Base-by-base conservation (phyloP, 2,888 invertebrate genomes). In the Ophion ellenae region DNA sequence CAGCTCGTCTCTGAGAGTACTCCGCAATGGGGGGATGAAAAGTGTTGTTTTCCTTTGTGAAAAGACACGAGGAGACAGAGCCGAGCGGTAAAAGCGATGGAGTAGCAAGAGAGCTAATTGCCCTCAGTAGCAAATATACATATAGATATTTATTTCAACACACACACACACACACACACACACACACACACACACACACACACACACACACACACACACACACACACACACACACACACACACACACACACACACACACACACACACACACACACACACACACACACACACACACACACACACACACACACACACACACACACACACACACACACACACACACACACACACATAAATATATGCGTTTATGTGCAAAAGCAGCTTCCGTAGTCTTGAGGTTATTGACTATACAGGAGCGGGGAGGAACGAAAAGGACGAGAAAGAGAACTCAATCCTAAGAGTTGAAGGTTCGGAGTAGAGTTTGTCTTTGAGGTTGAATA, bases 21-120 rank as follows among this genome's bases (percentile, higher is more conserved):
- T 63, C 71, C 36, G 67, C 73, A 40, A 24, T 70, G 69, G 53
- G 53, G 70, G 69, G 28, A 36, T 59, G 40, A 28, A 76, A 81
- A 80, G 75, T 80, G 77, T 77, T 82, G 76, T 71, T 81, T 75
- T 83, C 76, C 85, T 83, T 86, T 83, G 83, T 83, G 40, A 83
- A 36, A 47, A 32, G 79, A 74, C 28, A 59, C 47, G 32, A 28
- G 53, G 32, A 40, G 40, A 81, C 66, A 57, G 28, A 59, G 36
- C 53, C 66, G 32, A 40, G 53, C 70, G 79, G 59, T 71, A 66
- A 64, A 75, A 77, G 66, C 75, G 70, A 71, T 61, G 71, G 64
- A 74, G 70, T 64, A 40, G 53, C 81, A 78, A 64, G 66, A 86
- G 84, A 81, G 57, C 79, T 86, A 84, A 86, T 84, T 86, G 84